Evolutionary conservation across 2,797 vertebrate species (phyloP).

Genomic region (Sebastes taczanowskii): DNA sequence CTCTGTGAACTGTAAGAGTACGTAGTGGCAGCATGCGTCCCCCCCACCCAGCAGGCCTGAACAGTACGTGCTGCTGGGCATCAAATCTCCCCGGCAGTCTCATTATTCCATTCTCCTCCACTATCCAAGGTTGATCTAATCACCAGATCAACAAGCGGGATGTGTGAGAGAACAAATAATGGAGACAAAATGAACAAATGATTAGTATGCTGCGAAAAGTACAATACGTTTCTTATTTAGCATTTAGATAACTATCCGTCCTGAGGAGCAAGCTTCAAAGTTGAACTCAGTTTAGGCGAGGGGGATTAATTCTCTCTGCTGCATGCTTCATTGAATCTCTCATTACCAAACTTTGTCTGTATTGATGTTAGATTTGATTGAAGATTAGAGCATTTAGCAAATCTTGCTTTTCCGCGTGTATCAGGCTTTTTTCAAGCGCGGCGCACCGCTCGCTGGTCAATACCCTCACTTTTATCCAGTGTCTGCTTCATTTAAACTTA

Average conservation of each 20-base stretch:
- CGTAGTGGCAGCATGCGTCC: background rate
- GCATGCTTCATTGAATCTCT: conserved; percentile 99
- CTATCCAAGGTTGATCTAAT: conserved; percentile 91
- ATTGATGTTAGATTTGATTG: conserved; percentile 99
- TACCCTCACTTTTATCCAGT: conserved; percentile 99
- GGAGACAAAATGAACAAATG: conserved; percentile 96
- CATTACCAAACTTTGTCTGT: conserved; percentile 99
- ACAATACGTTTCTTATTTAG: conserved; percentile 99
- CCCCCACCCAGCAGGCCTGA: conserved; percentile 42
- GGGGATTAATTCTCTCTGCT: conserved; percentile 99
- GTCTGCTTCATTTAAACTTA: conserved; percentile 99
- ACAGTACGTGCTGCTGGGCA: conserved; percentile 26
- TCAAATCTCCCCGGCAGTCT: conserved; percentile 70
- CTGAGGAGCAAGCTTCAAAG: conserved; percentile 98
- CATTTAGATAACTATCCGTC: conserved; percentile 99
- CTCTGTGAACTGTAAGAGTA: conserved; percentile 44
- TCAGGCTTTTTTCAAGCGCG: conserved; percentile 92
- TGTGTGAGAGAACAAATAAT: conserved; percentile 94
- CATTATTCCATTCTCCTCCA: conserved; percentile 80
- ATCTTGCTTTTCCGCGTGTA: conserved; percentile 98
- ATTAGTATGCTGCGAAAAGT: conserved; percentile 99
- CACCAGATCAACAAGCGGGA: conserved; percentile 92
- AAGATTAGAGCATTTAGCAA: conserved; percentile 99
- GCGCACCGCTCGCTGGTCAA: conserved; percentile 92
- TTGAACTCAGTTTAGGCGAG: conserved; percentile 99